These are phyloP conservation scores for Aphelinus atriplicis DNA, from an alignment of 1,140 invertebrate genomes.

Conservation along the genomic window DNA sequence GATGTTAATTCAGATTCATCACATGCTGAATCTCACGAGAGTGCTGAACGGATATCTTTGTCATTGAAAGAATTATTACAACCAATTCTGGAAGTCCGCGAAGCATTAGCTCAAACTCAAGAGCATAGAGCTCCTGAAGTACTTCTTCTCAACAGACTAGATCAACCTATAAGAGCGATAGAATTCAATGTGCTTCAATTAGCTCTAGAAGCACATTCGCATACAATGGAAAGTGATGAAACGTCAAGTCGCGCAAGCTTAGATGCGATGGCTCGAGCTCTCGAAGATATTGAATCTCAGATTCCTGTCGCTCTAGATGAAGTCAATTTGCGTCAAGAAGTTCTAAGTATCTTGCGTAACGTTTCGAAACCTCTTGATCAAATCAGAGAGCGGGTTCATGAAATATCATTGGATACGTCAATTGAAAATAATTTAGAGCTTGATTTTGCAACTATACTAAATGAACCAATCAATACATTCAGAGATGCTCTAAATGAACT, in stretches of 20 bases:
- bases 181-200: constrained; percentile 45
- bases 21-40: constrained; percentile 22
- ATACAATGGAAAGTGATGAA: constrained; percentile 25
- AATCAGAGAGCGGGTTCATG: constrained; percentile 48
- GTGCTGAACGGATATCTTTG: constrained; percentile 29
- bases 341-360: constrained; percentile 47
- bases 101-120: constrained; percentile 44
- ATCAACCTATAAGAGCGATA: constrained; percentile 46
- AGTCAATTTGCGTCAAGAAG: constrained; percentile 46
- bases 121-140: constrained; percentile 48
- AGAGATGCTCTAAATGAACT: constrained; percentile 33
- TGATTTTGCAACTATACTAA: constrained; percentile 50
- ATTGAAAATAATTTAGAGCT: constrained; percentile 49
- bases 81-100: constrained; percentile 46
- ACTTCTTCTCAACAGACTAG: constrained; percentile 48
- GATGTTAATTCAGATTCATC: constrained; percentile 21
- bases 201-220: constrained; percentile 36
- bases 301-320: constrained; percentile 47
- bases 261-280: constrained; percentile 37
- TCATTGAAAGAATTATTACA: constrained; percentile 45
- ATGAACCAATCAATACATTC: constrained; percentile 44
- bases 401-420: constrained; percentile 41
- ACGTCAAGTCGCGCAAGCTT: constrained; percentile 30
- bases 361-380: constrained; percentile 49
- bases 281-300: constrained; percentile 46